Evolutionary conservation across 35 echinoderm and acorn worm species (phyloP), one percentile per base, ranked within the genome.

Genomic region (Anneissia japonica): DNA sequence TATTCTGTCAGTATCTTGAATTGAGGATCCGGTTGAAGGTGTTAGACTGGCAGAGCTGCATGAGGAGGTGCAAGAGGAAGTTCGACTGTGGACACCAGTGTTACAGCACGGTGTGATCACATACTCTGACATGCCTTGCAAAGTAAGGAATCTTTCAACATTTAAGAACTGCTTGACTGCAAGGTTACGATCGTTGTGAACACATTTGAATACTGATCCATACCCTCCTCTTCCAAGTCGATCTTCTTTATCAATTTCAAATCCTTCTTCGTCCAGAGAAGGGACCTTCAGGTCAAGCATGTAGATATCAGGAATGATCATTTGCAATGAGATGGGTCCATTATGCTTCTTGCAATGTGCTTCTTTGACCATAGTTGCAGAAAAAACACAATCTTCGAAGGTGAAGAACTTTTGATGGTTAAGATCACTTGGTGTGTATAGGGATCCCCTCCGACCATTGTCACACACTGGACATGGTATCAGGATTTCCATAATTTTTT

Each of bases 151-250:
- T 14, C 51, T 9, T 19, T 64, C 51, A 64, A 64, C 51, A 23
- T 64, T 64, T 64, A 64, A 16, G 31, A 86, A 86, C 36, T 76
- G 35, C 79, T 81, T 81, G 2, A 81, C 37, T 26, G 79, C 79
- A 10, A 81, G 16, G 35, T 81, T 37, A 11, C 28, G 79, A 37
- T 37, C 79, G 5, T 81, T 81, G 38, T 38, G 38, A 4, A 26
- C n/a, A 19, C 79, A 36, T 37, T 39, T 35, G 26, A 81, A 81
- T 10, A 81, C 79, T 39, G 37, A 38, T 4, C 35, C 79, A 38
- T 26, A 36, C 16, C 79, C 79, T 37, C 79, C 79, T 37, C n/a
- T 19, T 19, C 79, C 79, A 23, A 81, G 79, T 6, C 36, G 38
- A 37, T 39, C n/a, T 12, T 81, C 34, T 40, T 39, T 36, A 6